Evolutionary conservation across 2,113 vertebrate genomes (phyloP).

Genomic region (human (Homo sapiens)): DNA sequence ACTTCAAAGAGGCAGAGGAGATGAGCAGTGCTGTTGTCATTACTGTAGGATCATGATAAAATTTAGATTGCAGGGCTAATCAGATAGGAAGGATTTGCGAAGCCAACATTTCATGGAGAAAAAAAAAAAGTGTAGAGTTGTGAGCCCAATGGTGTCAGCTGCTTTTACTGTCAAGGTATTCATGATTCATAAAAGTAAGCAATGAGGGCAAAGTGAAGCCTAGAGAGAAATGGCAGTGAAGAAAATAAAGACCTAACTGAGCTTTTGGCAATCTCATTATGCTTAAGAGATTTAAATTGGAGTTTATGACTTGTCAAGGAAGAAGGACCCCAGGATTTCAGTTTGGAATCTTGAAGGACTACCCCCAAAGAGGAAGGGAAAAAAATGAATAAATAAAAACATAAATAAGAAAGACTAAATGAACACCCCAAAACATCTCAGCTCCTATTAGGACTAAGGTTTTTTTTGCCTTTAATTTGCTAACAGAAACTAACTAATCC

Average conservation of each 20-base stretch:
- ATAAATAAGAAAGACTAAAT: not conserved
- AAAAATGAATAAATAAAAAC: not conserved
- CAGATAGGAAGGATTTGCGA: not conserved
- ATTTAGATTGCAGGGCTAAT: not conserved
- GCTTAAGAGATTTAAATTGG: not conserved
- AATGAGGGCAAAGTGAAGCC: not conserved
- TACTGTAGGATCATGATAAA: not conserved
- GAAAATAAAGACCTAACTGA: not conserved
- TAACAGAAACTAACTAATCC: not conserved
- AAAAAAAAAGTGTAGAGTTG: not conserved
- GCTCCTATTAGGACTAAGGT: not conserved
- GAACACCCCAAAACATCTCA: not conserved
- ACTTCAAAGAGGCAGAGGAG: not conserved
- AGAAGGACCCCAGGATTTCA: not conserved
- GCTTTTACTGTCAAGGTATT: not conserved
- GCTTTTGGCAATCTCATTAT: not conserved
- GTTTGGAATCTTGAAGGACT: not conserved
- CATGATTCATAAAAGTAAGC: not conserved
- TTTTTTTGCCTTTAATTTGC: not conserved
- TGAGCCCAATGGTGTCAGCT: not conserved
- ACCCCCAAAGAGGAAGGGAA: not conserved
- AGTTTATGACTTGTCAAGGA: not conserved
- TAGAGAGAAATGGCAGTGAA: not conserved
- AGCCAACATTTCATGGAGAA: not conserved
- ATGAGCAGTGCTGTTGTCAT: not conserved